phyloP scores from a whole-genome alignment of 35 echinoderm and acorn worm species.

The Diadema setosum region DNA sequence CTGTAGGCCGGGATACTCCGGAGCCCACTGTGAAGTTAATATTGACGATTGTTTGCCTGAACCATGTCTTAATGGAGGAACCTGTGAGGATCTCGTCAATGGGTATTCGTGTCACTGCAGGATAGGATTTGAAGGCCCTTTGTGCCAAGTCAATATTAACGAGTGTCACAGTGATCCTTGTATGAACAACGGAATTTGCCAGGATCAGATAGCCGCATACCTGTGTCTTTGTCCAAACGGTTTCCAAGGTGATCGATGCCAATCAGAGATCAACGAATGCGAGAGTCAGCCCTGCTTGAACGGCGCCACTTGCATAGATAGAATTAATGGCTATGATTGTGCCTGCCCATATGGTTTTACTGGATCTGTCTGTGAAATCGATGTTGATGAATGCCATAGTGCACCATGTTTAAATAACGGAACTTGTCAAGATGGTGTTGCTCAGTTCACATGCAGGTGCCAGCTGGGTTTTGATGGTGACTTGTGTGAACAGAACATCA shows the following conservation, averaged over 20 bases:
- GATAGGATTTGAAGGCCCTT: not conserved
- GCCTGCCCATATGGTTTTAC: not conserved
- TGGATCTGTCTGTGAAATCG: slow-evolving; percentile 39
- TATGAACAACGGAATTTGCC: slow-evolving; percentile 67
- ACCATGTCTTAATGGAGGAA: slow-evolving; percentile 41
- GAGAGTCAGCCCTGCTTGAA: slow-evolving; percentile 59
- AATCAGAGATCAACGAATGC: slow-evolving; percentile 74
- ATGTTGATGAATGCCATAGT: slow-evolving; percentile 59
- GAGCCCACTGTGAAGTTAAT: slow-evolving; percentile 32
- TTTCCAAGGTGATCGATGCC: slow-evolving; percentile 48
- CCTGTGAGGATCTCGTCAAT: slow-evolving; percentile 41
- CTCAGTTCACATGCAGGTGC: slow-evolving; percentile 34
- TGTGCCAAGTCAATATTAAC: slow-evolving; percentile 20
- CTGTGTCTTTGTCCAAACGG: slow-evolving; percentile 70
- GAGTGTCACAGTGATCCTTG: slow-evolving; percentile 38
- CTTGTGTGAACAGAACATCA: not conserved
- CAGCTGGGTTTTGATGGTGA: not conserved
- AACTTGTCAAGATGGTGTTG: slow-evolving; percentile 39
- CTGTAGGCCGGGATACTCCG: slow-evolving; percentile 13
- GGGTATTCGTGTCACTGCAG: slow-evolving; percentile 29
- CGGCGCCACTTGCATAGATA: slow-evolving; percentile 46
- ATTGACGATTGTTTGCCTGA: slow-evolving; percentile 42
- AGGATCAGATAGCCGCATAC: slow-evolving; percentile 43
- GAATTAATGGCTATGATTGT: not conserved
- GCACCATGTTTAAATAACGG: slow-evolving; percentile 61